A percentile compares a stretch with the other conserved stretches of the same genome.
These are phyloP conservation scores for Sebastes minor DNA, from an alignment of 2,797 vertebrate genomes.

Conservation along the genomic window DNA sequence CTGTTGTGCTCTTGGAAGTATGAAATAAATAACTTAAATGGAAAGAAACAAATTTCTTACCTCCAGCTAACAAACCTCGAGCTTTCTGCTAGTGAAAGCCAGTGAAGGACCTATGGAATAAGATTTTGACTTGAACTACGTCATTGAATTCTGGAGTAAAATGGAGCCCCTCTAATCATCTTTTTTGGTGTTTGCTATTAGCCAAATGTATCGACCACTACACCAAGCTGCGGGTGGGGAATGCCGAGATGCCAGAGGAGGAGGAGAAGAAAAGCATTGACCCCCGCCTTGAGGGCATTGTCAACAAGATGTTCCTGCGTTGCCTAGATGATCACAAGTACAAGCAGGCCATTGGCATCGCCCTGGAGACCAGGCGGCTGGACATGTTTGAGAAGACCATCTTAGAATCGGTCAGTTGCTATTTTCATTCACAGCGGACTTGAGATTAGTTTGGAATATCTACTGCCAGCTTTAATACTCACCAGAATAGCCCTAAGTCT, in stretches of 20 bases:
- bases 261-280: constrained; percentile 95
- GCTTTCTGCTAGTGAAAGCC: not conserved
- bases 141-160: not conserved
- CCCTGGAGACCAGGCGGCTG: constrained; percentile 93
- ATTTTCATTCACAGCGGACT: not conserved
- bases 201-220: constrained; percentile 99
- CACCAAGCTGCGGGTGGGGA: constrained; percentile 97
- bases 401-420: constrained; percentile 88
- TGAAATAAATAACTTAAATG: not conserved
- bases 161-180: not conserved
- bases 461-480: not conserved
- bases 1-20: not conserved
- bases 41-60: not conserved
- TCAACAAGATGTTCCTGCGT: constrained; percentile 98
- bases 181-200: constrained; percentile 58
- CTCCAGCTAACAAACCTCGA: not conserved
- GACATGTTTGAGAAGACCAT: constrained; percentile 98
- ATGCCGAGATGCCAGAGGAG: constrained; percentile 93
- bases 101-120: not conserved
- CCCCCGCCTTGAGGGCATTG: constrained; percentile 95
- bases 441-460: not conserved
- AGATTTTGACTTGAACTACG: not conserved
- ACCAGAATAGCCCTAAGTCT: not conserved
- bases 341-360: constrained; percentile 97
- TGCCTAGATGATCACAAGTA: constrained; percentile 98